phyloP scores from a whole-genome alignment of 2,113 vertebrate genomes.

The Heterotis niloticus region DNA sequence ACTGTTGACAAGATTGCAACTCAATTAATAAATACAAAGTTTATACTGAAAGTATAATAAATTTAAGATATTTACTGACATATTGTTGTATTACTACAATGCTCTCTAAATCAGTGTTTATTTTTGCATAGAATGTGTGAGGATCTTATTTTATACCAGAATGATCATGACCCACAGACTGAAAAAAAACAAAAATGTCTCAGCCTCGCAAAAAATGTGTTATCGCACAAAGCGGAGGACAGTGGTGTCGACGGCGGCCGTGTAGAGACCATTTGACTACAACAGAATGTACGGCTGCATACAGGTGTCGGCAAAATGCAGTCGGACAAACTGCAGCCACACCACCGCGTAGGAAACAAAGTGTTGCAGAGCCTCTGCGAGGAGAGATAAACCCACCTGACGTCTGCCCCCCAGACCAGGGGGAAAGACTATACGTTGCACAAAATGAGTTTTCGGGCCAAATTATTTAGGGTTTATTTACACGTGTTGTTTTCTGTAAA shows the following conservation, averaged over 20 bases:
- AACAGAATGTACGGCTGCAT: not conserved
- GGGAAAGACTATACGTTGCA: not conserved
- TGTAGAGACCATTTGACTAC: not conserved
- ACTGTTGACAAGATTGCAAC: conserved; percentile 85
- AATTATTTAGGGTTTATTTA: conserved; percentile 34
- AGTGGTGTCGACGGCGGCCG: not conserved
- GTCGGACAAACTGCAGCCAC: not conserved
- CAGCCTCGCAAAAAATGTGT: conserved; percentile 36
- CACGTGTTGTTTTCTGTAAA: conserved; percentile 14
- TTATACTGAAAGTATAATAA: conserved; percentile 89
- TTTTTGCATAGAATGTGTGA: conserved; percentile 89
- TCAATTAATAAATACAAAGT: conserved; percentile 93
- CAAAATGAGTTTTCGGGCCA: not conserved
- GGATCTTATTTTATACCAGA: conserved; percentile 64
- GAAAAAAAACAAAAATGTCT: conserved; percentile 44
- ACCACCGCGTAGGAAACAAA: conserved; percentile 1
- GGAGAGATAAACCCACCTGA: not conserved
- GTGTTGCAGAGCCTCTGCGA: not conserved
- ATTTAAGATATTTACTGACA: conserved; percentile 84
- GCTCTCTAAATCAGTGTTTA: conserved; percentile 69
- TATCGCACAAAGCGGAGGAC: conserved; percentile 26
- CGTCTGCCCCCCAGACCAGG: not conserved
- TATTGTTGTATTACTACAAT: conserved; percentile 81
- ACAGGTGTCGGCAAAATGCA: not conserved
- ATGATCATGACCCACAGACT: conserved; percentile 62